Base-by-base conservation (phyloP, 2,888 invertebrate genomes). In the Pyrochroa serraticornis region DNA sequence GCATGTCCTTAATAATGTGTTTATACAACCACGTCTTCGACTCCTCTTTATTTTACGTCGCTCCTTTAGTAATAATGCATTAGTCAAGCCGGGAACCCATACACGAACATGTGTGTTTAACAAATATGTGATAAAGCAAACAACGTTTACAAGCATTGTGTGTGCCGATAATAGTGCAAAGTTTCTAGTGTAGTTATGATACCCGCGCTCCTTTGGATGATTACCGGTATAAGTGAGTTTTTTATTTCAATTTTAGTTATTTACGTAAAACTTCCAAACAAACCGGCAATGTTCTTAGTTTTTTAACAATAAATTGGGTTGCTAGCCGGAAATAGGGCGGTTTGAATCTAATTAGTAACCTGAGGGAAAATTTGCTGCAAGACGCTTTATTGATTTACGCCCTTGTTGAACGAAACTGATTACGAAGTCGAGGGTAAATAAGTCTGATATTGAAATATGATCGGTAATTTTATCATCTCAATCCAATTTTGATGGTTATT, bases 91-190 rank as follows among this genome's bases (percentile, higher is more conserved):
- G 32, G 30, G 48, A 48, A 53, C 38, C 39, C 22, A 37, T 44
- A 47, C 58, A 52, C 51, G 51, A 46, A 38, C 48, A 32, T 58
- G 44, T 52, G 43, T 36, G 47, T 43, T 58, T 46, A 8, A 47
- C 58, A 58, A 58, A 58, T 53, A 58, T 58, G 53, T 58, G 58
- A 52, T 58, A 53, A 53, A 45, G 49, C 42, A 58, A 60, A 61
- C 61, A 50, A 49, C 44, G 50, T 36, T 43, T 12, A 44, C 45
- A 49, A 41, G 46, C 32, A 45, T 38, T 42, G 43, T 38, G 39
- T 49, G 43, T 56, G 10, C 32, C 10, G 42, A 42, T 50, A 45
- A 6, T 35, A 43, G 54, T 47, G 54, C 38, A 36, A 48, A 55
- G 43, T 55, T 36, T 43, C 42, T 14, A 35, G 22, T 33, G 6